Conservation (phyloP, 2,888 invertebrate genomes). For the Tigriopus californicus region DNA sequence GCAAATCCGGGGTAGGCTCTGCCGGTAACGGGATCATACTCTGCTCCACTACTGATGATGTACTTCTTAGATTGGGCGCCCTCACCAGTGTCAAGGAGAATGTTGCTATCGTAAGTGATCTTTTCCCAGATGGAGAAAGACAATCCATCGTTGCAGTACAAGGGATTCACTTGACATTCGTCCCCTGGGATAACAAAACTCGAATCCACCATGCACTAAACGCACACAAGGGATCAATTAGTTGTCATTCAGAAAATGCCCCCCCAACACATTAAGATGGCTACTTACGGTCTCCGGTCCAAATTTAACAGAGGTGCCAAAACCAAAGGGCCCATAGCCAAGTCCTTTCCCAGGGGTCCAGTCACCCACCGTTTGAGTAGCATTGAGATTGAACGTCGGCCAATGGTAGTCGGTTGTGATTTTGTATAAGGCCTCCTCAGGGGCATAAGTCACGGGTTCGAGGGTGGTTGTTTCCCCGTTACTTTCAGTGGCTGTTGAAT, state of each 20-base stretch:
- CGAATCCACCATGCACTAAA: conserved; percentile 13
- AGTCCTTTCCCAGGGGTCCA: not conserved
- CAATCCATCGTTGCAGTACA: not conserved
- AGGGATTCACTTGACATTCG: conserved; percentile 2
- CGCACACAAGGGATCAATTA: not conserved
- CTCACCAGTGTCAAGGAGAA: not conserved
- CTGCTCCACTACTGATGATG: conserved; percentile 10
- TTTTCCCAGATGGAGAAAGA: conserved; percentile 13
- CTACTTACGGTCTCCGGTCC: not conserved
- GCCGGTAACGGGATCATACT: not conserved
- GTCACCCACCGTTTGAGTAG: not conserved
- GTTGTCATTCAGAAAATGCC: not conserved
- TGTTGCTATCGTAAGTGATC: not conserved
- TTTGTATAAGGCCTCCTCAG: not conserved
- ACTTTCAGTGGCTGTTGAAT: too few relatives aligned
- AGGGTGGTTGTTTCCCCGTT: too few relatives aligned
- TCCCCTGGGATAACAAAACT: not conserved
- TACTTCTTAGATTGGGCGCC: not conserved
- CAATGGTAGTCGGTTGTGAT: not conserved
- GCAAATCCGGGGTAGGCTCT: conserved; percentile 12
- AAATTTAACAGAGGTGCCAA: not conserved
- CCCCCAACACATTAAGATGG: not conserved
- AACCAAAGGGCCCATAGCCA: conserved; percentile 1
- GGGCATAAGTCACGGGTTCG: not conserved
- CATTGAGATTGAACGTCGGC: not conserved